Conservation (phyloP, 2,797 vertebrate species). For the Salmo trutta region DNA sequence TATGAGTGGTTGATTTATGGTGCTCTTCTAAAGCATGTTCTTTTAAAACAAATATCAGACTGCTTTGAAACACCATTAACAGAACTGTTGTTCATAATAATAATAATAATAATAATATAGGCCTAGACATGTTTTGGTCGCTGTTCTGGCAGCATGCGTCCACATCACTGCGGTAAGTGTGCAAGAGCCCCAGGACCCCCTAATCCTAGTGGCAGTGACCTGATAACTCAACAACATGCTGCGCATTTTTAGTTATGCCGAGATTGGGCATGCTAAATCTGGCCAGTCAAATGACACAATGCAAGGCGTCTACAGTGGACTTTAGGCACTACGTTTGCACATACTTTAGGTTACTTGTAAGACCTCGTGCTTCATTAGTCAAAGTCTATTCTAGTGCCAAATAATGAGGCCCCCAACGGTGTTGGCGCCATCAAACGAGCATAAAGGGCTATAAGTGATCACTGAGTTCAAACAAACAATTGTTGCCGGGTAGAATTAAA, state of each 20-base stretch:
- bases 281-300: background rate
- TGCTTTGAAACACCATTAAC: background rate
- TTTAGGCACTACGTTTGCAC: background rate
- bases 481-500: background rate
- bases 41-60: background rate
- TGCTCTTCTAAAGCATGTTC: background rate
- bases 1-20: background rate
- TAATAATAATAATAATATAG: too few species aligned
- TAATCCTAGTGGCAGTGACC: background rate
- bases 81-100: background rate
- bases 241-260: background rate
- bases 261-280: background rate
- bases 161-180: background rate
- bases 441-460: background rate
- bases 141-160: background rate
- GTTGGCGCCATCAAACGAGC: background rate
- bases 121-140: too few species aligned
- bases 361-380: background rate
- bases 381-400: background rate
- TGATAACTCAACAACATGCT: background rate
- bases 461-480: background rate
- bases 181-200: background rate
- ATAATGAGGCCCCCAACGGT: background rate
- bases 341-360: background rate
- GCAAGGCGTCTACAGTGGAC: background rate